Evolutionary conservation across 2,888 invertebrate species (phyloP).

Genomic region (Chouioia cunea): DNA sequence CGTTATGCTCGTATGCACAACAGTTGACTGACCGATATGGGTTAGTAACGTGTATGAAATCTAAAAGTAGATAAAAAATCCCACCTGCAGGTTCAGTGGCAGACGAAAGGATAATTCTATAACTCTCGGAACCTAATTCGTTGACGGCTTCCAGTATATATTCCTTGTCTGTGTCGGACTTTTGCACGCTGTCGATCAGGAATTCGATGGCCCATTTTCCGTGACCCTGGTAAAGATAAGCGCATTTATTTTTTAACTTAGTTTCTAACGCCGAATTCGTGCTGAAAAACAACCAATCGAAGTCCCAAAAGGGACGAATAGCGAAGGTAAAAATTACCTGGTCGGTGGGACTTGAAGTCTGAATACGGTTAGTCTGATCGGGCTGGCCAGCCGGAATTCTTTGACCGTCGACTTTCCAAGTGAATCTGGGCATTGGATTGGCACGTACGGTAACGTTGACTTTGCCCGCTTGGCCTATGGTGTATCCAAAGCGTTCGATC

Average conservation of each 20-base stretch:
- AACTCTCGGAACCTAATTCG: constrained; percentile 76
- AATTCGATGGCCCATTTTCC: constrained; percentile 79
- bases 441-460: constrained; percentile 81
- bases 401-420: constrained; percentile 77
- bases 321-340: too few species aligned
- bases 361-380: constrained; percentile 70
- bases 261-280: too few species aligned
- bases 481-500: constrained; percentile 80
- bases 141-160: constrained; percentile 79
- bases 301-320: neutral
- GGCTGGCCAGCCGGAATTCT: constrained; percentile 71
- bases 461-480: constrained; percentile 78
- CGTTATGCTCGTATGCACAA: too few species aligned
- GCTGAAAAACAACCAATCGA: too few species aligned
- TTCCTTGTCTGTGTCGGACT: constrained; percentile 81
- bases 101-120: constrained; percentile 79
- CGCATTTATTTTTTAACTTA: too few species aligned
- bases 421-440: constrained; percentile 78
- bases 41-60: too few species aligned
- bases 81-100: constrained; percentile 73
- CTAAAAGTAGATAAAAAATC: too few species aligned
- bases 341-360: constrained; percentile 69
- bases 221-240: constrained; percentile 73
- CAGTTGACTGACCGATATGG: too few species aligned
- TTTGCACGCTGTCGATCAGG: constrained; percentile 76